These are phyloP conservation scores for Cyclophora albipunctata DNA, from an alignment of 2,888 invertebrate genomes.

Conservation along the genomic window DNA sequence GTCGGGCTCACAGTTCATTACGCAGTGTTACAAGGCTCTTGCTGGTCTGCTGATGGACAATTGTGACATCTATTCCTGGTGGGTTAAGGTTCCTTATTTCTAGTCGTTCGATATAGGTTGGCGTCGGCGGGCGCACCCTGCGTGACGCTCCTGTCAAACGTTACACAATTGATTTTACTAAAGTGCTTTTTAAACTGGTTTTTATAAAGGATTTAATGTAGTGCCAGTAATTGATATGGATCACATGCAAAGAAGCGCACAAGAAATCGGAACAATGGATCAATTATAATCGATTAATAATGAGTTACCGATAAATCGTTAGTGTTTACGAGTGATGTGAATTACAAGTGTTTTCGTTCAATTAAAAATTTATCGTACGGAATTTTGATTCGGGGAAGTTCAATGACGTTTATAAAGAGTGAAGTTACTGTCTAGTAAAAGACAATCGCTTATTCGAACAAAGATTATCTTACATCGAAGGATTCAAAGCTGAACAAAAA, in stretches of 20 bases:
- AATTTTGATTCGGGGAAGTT: no score
- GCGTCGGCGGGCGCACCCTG: constrained; percentile 53
- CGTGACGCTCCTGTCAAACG: constrained; percentile 51
- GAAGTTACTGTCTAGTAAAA: no score
- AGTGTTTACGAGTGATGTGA: neutral
- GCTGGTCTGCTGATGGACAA: constrained; percentile 25
- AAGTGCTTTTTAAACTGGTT: constrained; percentile 35
- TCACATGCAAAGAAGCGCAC: constrained; percentile 3
- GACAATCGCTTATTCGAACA: no score
- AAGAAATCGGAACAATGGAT: constrained; percentile 1
- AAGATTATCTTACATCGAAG: no score
- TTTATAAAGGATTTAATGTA: constrained; percentile 14
- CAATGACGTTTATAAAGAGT: no score
- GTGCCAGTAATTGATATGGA: constrained; percentile 8
- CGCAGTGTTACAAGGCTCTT: constrained; percentile 42
- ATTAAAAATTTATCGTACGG: no score
- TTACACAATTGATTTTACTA: constrained; percentile 55
- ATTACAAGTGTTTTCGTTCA: no score
- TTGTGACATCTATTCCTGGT: constrained; percentile 26
- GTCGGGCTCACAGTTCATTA: constrained; percentile 67
- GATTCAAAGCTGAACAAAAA: no score
- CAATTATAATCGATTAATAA: constrained; percentile 13
- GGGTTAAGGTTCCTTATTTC: constrained; percentile 24
- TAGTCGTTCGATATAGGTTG: constrained; percentile 1
- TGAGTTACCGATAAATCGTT: neutral